phyloP scores from a whole-genome alignment of 2,797 vertebrate species.

The Heliangelus exortis region DNA sequence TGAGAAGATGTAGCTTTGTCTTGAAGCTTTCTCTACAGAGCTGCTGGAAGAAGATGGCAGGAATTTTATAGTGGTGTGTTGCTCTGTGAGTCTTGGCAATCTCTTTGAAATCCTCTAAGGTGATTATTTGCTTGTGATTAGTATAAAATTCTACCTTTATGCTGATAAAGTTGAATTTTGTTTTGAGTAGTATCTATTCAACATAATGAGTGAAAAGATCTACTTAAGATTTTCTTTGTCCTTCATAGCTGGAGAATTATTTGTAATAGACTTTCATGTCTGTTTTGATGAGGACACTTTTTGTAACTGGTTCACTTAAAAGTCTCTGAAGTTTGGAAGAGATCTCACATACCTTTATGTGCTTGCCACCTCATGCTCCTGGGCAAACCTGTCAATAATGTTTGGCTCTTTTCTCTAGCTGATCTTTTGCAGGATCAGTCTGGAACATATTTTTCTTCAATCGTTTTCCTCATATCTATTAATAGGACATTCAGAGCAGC shows the following conservation, averaged over 20 bases:
- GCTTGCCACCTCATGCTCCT: not conserved
- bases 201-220: not conserved
- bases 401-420: not conserved
- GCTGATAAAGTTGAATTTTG: not conserved
- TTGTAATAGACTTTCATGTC: not conserved
- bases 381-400: not conserved
- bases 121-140: not conserved
- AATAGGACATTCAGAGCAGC: not conserved
- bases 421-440: not conserved
- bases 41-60: not conserved
- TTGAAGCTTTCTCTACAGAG: not conserved
- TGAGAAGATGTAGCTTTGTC: not conserved
- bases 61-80: not conserved
- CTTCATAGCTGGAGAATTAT: not conserved
- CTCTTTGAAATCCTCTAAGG: not conserved
- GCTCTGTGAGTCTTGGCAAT: not conserved
- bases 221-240: not conserved
- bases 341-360: not conserved
- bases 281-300: not conserved
- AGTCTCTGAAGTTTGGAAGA: not conserved
- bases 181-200: not conserved
- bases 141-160: not conserved
- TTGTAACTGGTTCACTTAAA: not conserved
- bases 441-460: not conserved
- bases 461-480: not conserved